A percentile compares a stretch with the other conserved stretches of the same genome.
Conservation (phyloP, 2,888 invertebrate species). For the Drosophila vallismaia region DNA sequence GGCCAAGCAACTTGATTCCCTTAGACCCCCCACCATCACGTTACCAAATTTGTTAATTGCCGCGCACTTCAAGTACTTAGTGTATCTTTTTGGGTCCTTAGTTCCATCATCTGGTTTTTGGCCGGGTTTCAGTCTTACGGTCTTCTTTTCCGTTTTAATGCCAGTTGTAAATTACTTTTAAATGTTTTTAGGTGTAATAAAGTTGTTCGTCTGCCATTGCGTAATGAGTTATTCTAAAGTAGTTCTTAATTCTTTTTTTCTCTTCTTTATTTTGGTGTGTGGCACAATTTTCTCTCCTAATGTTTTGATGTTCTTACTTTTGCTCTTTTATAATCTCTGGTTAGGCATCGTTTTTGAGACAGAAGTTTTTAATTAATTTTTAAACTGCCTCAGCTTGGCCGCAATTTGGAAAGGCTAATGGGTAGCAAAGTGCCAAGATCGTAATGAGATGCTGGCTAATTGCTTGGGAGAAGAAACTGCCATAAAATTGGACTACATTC, state of each 20-base stretch:
- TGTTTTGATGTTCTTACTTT: constrained; percentile 13
- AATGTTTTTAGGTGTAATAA: constrained; percentile 73
- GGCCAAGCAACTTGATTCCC: constrained; percentile 54
- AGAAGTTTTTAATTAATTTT: constrained; percentile 66
- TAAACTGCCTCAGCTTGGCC: constrained; percentile 25
- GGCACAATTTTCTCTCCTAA: constrained; percentile 49
- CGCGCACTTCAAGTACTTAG: constrained; percentile 76
- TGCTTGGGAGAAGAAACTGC: constrained; percentile 2
- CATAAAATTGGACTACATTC: background rate
- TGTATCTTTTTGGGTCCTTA: constrained; percentile 63
- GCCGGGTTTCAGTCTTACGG: constrained; percentile 12
- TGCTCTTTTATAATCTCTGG: constrained; percentile 50
- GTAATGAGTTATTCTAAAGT: constrained; percentile 66
- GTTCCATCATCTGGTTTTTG: constrained; percentile 41
- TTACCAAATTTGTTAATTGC: constrained; percentile 75
- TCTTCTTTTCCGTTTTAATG: constrained; percentile 52
- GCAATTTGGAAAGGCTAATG: constrained; percentile 46
- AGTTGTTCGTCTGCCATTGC: constrained; percentile 66
- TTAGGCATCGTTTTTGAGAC: constrained; percentile 57
- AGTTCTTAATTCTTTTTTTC: constrained; percentile 28
- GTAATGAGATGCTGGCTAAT: constrained; percentile 30
- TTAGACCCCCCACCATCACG: constrained; percentile 40
- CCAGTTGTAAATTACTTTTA: constrained; percentile 74
- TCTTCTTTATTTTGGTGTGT: constrained; percentile 35
- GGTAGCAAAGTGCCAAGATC: constrained; percentile 57